phyloP scores from a whole-genome alignment of 2,888 invertebrate species.

The Thymelicus lineola region DNA sequence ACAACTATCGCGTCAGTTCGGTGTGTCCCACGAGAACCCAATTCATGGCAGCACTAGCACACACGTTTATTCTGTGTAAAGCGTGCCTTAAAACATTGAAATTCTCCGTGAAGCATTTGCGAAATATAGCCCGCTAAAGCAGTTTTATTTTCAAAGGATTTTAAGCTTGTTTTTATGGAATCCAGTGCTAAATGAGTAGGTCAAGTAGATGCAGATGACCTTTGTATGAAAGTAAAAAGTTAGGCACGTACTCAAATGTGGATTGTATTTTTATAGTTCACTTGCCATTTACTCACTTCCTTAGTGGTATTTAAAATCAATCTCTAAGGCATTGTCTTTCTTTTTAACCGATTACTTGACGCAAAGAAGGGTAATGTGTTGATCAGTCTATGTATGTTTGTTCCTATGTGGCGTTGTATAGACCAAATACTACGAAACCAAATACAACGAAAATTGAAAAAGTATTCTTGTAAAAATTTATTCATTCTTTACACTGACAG shows the following conservation, averaged over 20 bases:
- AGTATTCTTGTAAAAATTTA: too few relatives aligned
- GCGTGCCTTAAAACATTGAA: constrained; percentile 37
- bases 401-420: too few relatives aligned
- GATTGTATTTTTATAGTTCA: not conserved
- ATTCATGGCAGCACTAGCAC: constrained; percentile 14
- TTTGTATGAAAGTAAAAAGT: constrained; percentile 19
- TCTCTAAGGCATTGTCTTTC: too few relatives aligned
- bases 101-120: constrained; percentile 38
- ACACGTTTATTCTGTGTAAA: constrained; percentile 33
- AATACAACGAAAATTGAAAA: too few relatives aligned
- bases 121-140: constrained; percentile 31
- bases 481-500: too few relatives aligned
- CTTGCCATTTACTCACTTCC: not conserved
- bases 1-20: constrained; percentile 4
- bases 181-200: constrained; percentile 31
- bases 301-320: too few relatives aligned
- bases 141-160: constrained; percentile 37
- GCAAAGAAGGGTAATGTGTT: too few relatives aligned
- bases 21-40: constrained; percentile 5
- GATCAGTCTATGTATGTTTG: too few relatives aligned
- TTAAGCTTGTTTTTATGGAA: constrained; percentile 21
- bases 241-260: not conserved
- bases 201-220: constrained; percentile 20
- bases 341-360: too few relatives aligned
- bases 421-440: too few relatives aligned